Conservation (phyloP, 2,888 invertebrate species). For the Aphodius sticticus region DNA sequence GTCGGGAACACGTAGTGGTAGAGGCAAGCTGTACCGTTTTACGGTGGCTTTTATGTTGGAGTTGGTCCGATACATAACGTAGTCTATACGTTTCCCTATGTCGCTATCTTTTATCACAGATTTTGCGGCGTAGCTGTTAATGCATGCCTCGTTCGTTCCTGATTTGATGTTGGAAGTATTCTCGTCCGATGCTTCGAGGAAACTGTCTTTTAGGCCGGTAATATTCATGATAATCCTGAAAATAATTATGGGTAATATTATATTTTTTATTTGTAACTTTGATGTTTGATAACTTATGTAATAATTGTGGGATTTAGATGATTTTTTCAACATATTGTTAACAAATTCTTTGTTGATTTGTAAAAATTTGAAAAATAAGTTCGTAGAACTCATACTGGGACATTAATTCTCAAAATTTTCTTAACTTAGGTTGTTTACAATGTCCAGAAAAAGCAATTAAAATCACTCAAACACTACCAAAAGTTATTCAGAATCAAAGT, state of each 20-base stretch:
- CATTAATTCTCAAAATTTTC: no score
- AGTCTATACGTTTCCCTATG: constrained; percentile 90
- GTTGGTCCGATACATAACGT: constrained; percentile 74
- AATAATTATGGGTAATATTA: constrained; percentile 23
- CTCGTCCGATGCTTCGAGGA: constrained; percentile 51
- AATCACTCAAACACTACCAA: no score
- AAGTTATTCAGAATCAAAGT: no score
- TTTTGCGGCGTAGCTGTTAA: constrained; percentile 82
- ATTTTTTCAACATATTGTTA: no score
- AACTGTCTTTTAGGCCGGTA: constrained; percentile 66
- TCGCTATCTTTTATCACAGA: constrained; percentile 64
- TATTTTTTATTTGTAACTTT: not conserved
- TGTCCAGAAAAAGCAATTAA: no score
- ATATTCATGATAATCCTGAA: constrained; percentile 66
- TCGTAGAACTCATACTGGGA: no score
- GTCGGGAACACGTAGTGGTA: constrained; percentile 77
- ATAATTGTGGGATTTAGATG: no score
- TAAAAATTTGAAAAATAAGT: no score
- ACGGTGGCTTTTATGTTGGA: constrained; percentile 57
- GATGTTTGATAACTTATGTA: no score
- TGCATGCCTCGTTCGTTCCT: constrained; percentile 81
- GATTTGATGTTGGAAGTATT: constrained; percentile 50
- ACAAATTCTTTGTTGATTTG: no score
- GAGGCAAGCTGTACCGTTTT: constrained; percentile 71
- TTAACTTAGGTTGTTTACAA: no score